Conservation (phyloP, 2,113 vertebrate genomes). For the Hystrix brachyura region DNA sequence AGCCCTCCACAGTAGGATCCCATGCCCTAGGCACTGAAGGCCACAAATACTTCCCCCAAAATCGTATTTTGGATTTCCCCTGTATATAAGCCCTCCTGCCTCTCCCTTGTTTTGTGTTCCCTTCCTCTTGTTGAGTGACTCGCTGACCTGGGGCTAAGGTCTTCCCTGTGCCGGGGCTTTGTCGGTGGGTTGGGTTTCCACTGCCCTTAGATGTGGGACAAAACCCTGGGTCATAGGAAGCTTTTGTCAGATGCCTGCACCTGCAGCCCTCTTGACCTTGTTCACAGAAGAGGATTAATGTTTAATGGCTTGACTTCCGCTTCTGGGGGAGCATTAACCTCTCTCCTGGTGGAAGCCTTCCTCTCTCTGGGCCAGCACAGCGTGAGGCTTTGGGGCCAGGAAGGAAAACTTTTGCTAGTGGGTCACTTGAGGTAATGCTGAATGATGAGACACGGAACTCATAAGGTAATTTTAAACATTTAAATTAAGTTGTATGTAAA, state of each 20-base stretch:
- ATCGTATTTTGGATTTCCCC: background rate
- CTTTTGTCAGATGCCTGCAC: background rate
- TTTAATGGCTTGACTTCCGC: too few relatives aligned
- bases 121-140: background rate
- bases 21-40: too few relatives aligned
- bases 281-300: background rate
- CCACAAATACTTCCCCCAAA: background rate
- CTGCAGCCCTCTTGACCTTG: fast-evolving
- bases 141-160: background rate
- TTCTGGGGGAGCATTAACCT: background rate
- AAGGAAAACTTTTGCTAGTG: background rate
- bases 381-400: background rate
- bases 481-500: background rate
- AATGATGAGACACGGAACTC: background rate
- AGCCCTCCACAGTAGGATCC: background rate
- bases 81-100: background rate
- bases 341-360: background rate
- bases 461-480: background rate
- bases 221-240: background rate
- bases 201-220: too few relatives aligned
- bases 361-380: background rate
- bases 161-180: background rate
- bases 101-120: too few relatives aligned
- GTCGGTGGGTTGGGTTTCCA: background rate
- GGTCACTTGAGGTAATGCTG: background rate